Evolutionary conservation across 2,113 vertebrate species (phyloP).

Genomic region (Rhabdomys dilectus): DNA sequence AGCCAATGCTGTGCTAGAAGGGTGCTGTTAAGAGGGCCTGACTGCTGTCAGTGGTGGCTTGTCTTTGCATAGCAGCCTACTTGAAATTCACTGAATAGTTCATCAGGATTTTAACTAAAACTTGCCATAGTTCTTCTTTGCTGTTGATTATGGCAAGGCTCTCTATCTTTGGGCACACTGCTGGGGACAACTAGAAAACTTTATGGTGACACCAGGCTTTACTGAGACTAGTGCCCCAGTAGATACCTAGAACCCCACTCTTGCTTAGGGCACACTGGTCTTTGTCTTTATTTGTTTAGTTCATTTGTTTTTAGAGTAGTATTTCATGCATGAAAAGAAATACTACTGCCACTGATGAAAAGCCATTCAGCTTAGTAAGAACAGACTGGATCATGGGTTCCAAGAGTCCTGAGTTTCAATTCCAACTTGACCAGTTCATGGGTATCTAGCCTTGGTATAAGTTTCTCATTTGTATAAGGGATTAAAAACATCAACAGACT

Average conservation of each 20-base stretch:
- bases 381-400: background rate
- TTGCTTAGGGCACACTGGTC: background rate
- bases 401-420: background rate
- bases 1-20: background rate
- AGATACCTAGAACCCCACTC: background rate
- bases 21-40: background rate
- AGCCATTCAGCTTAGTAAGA: background rate
- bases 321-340: background rate
- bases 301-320: background rate
- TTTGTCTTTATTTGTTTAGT: background rate
- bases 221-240: background rate
- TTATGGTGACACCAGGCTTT: background rate
- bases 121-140: background rate
- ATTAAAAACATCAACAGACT: background rate
- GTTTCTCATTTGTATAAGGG: slow-evolving; percentile 16
- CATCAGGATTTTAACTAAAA: background rate
- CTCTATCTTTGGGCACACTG: background rate
- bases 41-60: background rate
- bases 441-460: background rate
- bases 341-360: background rate
- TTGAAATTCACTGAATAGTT: background rate
- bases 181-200: background rate
- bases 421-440: background rate
- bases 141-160: background rate
- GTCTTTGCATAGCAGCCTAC: background rate